These are phyloP conservation scores for Hemitrygon akajei DNA, from an alignment of 2,797 vertebrate species.

Conservation along the genomic window DNA sequence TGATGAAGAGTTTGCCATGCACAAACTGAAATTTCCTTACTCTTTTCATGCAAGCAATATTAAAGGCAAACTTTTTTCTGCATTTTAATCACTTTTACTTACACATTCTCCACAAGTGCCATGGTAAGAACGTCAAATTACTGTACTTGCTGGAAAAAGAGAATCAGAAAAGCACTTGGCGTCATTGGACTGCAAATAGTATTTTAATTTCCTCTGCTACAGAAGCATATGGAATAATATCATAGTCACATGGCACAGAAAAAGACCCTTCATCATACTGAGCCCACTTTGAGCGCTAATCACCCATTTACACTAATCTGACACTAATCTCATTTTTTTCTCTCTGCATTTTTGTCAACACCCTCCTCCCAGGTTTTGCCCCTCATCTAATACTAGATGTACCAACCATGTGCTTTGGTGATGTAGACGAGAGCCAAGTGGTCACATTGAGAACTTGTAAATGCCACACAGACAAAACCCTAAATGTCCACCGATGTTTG, in stretches of 20 bases:
- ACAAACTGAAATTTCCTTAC: background rate
- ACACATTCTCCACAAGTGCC: background rate
- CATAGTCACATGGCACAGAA: too few relatives aligned
- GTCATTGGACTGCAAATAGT: background rate
- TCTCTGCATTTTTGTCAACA: too few relatives aligned
- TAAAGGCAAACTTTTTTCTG: background rate
- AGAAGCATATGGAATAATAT: background rate
- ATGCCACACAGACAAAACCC: background rate
- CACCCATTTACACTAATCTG: too few relatives aligned
- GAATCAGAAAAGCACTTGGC: background rate
- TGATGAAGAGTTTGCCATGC: background rate
- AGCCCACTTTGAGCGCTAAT: too few relatives aligned
- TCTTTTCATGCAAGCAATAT: too few relatives aligned
- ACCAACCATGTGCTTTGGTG: too few relatives aligned
- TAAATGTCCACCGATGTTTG: background rate
- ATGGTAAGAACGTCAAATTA: background rate
- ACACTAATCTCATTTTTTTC: too few relatives aligned
- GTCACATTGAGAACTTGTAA: too few relatives aligned
- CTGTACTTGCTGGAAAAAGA: background rate
- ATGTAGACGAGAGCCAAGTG: too few relatives aligned
- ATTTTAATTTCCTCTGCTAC: background rate
- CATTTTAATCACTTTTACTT: background rate
- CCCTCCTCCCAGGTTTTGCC: too few relatives aligned
- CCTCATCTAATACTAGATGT: too few relatives aligned
- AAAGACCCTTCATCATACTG: too few relatives aligned